Percentiles rank a stretch among this genome's conserved stretches.
phyloP scores from a whole-genome alignment of 2,113 vertebrate genomes.

The Cephalopholis sonnerati region DNA sequence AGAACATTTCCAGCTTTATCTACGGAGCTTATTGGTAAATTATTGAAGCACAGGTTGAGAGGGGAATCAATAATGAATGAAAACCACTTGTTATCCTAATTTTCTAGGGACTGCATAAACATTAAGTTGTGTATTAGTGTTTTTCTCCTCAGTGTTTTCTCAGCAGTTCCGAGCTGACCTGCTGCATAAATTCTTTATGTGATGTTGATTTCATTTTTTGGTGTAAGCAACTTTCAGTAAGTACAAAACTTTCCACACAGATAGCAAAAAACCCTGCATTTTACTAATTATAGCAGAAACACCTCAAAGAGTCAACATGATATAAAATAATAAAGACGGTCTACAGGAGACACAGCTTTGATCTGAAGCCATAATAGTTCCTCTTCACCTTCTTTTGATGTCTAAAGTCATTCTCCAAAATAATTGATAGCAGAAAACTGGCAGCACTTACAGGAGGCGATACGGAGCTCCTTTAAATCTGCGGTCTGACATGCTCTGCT shows the following conservation, averaged over 20 bases:
- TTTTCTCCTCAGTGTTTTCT: slow-evolving; percentile 19
- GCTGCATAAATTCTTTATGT: slow-evolving; percentile 17
- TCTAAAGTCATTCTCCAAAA: slow-evolving; percentile 15
- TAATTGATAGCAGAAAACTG: slow-evolving; percentile 35
- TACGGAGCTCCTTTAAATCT: slow-evolving; percentile 36
- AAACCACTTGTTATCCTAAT: slow-evolving; percentile 1
- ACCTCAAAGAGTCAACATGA: background rate
- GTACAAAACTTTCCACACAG: background rate
- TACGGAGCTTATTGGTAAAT: background rate
- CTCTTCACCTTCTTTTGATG: slow-evolving; percentile 27
- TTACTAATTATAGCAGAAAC: background rate
- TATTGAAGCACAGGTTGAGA: background rate
- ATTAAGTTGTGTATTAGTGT: slow-evolving; percentile 12
- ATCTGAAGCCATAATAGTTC: background rate
- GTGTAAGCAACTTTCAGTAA: slow-evolving; percentile 17
- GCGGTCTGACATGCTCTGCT: slow-evolving; percentile 17
- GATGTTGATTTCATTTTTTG: background rate
- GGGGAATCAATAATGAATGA: slow-evolving; percentile 23
- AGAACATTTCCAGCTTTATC: background rate
- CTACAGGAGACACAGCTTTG: slow-evolving; percentile 12
- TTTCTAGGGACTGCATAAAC: slow-evolving; percentile 16
- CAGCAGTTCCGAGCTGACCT: slow-evolving; percentile 15
- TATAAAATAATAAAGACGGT: background rate
- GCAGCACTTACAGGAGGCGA: slow-evolving; percentile 8
- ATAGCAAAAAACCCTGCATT: background rate